Base-by-base conservation (phyloP, 2,113 vertebrate genomes). In the Polypterus bichir region DNA sequence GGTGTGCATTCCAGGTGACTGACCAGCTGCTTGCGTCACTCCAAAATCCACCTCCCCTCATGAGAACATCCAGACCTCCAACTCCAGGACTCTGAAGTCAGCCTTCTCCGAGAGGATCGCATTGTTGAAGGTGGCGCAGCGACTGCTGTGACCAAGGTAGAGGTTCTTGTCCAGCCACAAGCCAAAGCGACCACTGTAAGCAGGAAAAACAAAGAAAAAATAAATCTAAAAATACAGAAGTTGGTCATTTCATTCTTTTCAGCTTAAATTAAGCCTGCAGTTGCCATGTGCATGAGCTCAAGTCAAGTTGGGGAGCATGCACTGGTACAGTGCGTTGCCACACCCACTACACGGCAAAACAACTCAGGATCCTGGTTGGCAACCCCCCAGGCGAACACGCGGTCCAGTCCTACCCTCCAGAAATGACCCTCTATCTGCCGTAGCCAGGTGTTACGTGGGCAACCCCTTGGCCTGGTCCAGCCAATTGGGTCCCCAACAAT, bases 71-170 rank as follows among this genome's bases (percentile, higher is more conserved):
- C 87, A 89, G 63, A 84, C 83, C 66, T 89, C 87, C 48, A 89
- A 65, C 70, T 86, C 86, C 74, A 86, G 78, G 57, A 89, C 67
- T 4, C 73, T 70, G 73, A 89, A 89, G 71, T 89, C 87, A 3
- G 76, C 82, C 0, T 73, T 83, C 71, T 81, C 79, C 0, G 86
- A 79, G 54, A 89, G 79, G 69, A 81, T 81, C 57, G 81, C 79
- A 74, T 89, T 89, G 63, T 84, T 86, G 65, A 89, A 89, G 4
- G 87, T 89, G 67, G 73, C 76, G 68, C 87, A 89, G 56, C 83
- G 84, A 63, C 78, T 83, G 79, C 85, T 87, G 68, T 76, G 74
- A 55, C 86, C 87, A 57, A 79, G 65, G 54, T 83, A 86, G 66
- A 89, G 68, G 53, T 79, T 80, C 72, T 85, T 85, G 60, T 87